Conservation (phyloP, 2,888 invertebrate species). For the Drosophila anceps region DNA sequence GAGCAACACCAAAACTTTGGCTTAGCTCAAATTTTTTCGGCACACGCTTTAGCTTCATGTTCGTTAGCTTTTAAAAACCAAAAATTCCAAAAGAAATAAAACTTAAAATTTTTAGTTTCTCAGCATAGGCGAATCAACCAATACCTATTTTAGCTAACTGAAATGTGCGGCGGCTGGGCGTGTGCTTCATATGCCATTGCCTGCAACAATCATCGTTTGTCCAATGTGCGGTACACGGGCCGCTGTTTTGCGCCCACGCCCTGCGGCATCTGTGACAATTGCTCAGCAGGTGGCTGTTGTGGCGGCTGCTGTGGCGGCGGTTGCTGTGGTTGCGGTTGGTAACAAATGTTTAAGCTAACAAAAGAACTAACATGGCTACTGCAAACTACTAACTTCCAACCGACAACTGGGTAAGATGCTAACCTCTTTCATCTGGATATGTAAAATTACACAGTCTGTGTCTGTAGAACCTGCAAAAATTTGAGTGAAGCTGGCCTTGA, state of each 20-base stretch:
- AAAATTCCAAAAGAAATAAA: neutral
- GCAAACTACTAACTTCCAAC: neutral
- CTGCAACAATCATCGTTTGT: conserved; percentile 61
- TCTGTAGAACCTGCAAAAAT: neutral
- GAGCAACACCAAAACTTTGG: conserved; percentile 11
- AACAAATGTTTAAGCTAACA: conserved; percentile 5
- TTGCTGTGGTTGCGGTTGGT: conserved; percentile 43
- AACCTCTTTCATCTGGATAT: neutral
- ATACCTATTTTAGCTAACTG: neutral
- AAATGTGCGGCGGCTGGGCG: conserved; percentile 74
- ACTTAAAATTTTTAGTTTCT: neutral
- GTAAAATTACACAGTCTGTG: neutral
- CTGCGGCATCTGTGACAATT: conserved; percentile 57
- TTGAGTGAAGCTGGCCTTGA: conserved; percentile 25
- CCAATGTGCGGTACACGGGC: conserved; percentile 64
- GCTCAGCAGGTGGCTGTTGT: conserved; percentile 37
- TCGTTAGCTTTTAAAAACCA: neutral
- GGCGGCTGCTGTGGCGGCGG: conserved; percentile 34
- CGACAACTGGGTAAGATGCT: neutral
- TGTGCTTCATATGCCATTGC: conserved; percentile 62
- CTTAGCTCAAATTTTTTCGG: neutral
- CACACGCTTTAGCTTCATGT: neutral
- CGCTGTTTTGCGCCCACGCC: conserved; percentile 67
- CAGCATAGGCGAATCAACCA: neutral
- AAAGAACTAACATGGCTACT: neutral